Conservation (phyloP, 2,888 invertebrate species). For the Theretra japonica region DNA sequence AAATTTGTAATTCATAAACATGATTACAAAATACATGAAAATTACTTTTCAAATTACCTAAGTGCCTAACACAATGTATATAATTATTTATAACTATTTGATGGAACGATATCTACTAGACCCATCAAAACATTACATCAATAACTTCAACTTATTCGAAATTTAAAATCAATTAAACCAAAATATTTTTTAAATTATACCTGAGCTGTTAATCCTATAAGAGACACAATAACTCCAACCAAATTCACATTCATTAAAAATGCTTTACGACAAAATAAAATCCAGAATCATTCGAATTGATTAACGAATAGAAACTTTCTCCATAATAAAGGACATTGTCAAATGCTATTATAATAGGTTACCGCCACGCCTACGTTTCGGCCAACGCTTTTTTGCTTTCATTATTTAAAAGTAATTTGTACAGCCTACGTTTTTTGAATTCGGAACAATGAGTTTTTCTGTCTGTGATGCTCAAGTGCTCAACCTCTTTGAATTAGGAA, state of each 20-base stretch:
- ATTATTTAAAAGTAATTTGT: not conserved
- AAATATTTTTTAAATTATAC: not conserved
- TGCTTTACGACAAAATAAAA: not conserved
- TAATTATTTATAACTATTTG: too few relatives aligned
- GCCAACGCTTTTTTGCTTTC: constrained; percentile 9
- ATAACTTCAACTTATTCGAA: too few relatives aligned
- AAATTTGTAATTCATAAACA: too few relatives aligned
- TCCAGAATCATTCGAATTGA: constrained; percentile 31
- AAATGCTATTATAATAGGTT: constrained; percentile 5
- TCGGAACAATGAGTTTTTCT: not conserved
- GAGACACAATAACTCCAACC: not conserved
- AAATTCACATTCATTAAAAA: constrained; percentile 22
- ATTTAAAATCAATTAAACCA: too few relatives aligned
- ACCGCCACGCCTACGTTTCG: not conserved
- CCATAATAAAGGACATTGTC: constrained; percentile 20
- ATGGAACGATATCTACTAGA: too few relatives aligned
- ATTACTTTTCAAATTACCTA: too few relatives aligned
- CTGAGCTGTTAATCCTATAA: not conserved
- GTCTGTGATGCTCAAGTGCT: not conserved
- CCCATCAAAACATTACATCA: too few relatives aligned
- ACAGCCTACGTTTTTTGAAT: not conserved
- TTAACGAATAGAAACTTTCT: constrained; percentile 28
- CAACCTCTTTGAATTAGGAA: not conserved
- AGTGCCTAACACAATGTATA: too few relatives aligned
- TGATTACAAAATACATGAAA: too few relatives aligned